Base-by-base conservation (phyloP, 2,888 invertebrate species). In the Platycheirus rosarum region DNA sequence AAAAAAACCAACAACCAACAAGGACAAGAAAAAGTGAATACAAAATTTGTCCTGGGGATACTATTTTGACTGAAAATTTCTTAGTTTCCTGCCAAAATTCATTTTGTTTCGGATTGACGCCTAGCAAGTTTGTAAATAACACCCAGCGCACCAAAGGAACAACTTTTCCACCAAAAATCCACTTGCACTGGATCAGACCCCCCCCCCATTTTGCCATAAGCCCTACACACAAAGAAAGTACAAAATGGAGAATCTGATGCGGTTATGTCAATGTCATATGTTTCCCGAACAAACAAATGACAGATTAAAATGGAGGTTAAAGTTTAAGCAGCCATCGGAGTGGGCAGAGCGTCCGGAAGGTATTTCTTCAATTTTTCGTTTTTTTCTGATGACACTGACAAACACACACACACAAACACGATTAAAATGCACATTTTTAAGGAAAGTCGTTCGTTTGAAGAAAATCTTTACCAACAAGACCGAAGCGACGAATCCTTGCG, bases 181-280 rank as follows among this genome's bases (percentile, higher is more conserved):
- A 78, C 75, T 80, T 75, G 79, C 48, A 35, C 7, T 35, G 49
- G 35, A 32, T 55, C n/a, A 9, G 0, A 1, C 1, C 2, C n/a
- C 70, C 37, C 49, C 48, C 40, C 73, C n/a, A 29, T 13, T n/a
- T n/a, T 40, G 57, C 26, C 3, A 26, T 57, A 9, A 37, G 42
- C 40, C n/a, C 13, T 11, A 29, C 14, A 40, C 35, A 49, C 42
- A 29, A 18, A 26, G n/a, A 35, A 46, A 44, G 18, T 66, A 65
- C 65, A 63, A 49, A 63, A 57, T 42, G 44, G 42, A 63, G 32
- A 71, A 73, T 71, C 77, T 77, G 77, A 77, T 77, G 82, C 77
- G 82, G 82, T 82, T 77, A 77, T 82, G 82, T 82, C 82, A 82
- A 77, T 82, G 82, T 82, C 82, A 82, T 82, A 66, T 82, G 77